phyloP scores from a whole-genome alignment of 2,113 vertebrate species.

The Dolichallabes microphthalmus region DNA sequence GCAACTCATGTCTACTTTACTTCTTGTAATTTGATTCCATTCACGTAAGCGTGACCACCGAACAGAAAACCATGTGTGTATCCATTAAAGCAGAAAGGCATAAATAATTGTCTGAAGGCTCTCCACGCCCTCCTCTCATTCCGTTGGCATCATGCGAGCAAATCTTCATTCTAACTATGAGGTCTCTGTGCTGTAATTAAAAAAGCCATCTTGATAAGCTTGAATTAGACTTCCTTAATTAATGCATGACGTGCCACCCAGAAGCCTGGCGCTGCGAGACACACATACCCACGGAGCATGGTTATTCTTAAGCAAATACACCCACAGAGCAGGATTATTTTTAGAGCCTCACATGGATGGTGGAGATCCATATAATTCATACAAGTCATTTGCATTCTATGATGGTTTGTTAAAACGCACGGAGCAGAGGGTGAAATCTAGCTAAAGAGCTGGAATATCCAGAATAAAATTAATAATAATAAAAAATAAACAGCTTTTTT shows the following conservation, averaged over 20 bases:
- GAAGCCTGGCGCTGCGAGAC: neutral
- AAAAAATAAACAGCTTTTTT: neutral
- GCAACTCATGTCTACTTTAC: neutral
- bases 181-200: conserved; percentile 57
- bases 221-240: conserved; percentile 51
- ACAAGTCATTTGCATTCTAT: conserved; percentile 6
- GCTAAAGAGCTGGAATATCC: neutral
- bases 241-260: conserved; percentile 26
- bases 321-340: neutral
- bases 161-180: conserved; percentile 59
- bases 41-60: conserved; percentile 5
- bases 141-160: conserved; percentile 21
- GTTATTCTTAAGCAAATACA: conserved; percentile 38
- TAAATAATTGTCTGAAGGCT: conserved; percentile 35
- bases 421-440: neutral
- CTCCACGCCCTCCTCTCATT: conserved; percentile 10
- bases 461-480: neutral
- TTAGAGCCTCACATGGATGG: neutral
- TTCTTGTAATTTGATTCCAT: neutral
- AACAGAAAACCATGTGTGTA: conserved; percentile 21
- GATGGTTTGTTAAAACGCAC: neutral
- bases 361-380: neutral
- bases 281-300: conserved; percentile 9
- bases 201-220: conserved; percentile 60
- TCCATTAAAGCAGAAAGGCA: conserved; percentile 30